Evolutionary conservation across 2,888 invertebrate species (phyloP).

Genomic region (Strigamia maritima): DNA sequence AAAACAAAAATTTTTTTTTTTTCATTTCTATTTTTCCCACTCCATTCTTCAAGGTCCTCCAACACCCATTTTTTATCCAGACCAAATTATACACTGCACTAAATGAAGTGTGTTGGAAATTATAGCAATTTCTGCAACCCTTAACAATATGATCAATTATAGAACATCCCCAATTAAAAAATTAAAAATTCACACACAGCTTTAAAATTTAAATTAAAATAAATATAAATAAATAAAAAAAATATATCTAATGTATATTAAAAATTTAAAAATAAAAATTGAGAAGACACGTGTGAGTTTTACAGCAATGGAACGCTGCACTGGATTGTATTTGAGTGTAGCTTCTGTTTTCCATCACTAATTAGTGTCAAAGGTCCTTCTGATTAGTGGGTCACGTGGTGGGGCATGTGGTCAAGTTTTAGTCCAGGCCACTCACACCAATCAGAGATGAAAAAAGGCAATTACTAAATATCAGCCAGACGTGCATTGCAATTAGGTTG

Average conservation of each 20-base stretch:
- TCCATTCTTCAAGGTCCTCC: background rate
- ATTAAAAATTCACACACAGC: background rate
- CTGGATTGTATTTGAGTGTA: background rate
- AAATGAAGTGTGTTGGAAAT: slow-evolving; percentile 6
- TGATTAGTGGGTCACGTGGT: slow-evolving; percentile 7
- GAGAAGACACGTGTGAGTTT: background rate
- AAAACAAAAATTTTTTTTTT: background rate
- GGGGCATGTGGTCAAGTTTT: slow-evolving; percentile 7
- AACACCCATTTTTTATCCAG: background rate
- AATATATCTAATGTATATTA: too few species aligned
- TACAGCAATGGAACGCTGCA: background rate
- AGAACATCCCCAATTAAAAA: background rate
- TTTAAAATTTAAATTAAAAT: too few species aligned
- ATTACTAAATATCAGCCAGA: background rate
- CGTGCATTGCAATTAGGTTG: slow-evolving; percentile 1
- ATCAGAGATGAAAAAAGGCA: background rate
- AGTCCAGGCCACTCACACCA: background rate
- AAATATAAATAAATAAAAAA: background rate
- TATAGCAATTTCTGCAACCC: background rate
- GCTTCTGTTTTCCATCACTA: slow-evolving; percentile 20
- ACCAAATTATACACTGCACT: background rate
- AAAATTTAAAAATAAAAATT: background rate
- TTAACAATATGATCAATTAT: background rate
- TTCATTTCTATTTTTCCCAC: background rate
- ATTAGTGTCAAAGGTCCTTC: slow-evolving; percentile 19